These are phyloP conservation scores for Drosophila navojoa DNA, from an alignment of 1,140 invertebrate genomes.

Conservation along the genomic window DNA sequence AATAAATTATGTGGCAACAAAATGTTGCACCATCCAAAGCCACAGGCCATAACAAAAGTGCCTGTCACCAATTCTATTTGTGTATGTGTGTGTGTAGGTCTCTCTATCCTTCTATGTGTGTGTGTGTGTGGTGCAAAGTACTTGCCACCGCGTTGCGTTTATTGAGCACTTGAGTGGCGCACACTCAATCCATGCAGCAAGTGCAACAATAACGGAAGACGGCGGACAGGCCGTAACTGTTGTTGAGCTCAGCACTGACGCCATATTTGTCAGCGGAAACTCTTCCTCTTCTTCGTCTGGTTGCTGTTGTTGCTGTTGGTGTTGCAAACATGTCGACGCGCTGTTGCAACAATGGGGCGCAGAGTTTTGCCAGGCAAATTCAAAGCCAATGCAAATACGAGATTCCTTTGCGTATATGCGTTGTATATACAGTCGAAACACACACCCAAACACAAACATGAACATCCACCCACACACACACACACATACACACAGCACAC, in stretches of 20 bases:
- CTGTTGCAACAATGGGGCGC: constrained; percentile 55
- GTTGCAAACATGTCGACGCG: constrained; percentile 49
- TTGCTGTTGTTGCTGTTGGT: constrained; percentile 34
- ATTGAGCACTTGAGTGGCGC: constrained; percentile 69
- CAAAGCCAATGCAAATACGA: constrained; percentile 68
- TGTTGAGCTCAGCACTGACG: constrained; percentile 15
- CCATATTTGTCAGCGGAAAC: constrained; percentile 63
- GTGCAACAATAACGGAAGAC: constrained; percentile 48
- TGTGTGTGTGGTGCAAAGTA: constrained; percentile 28
- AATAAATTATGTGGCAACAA: constrained; percentile 35
- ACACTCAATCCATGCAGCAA: constrained; percentile 60
- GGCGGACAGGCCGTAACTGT: constrained; percentile 12
- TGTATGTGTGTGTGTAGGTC: constrained; percentile 15
- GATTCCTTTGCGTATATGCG: constrained; percentile 63
- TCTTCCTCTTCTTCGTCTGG: too few relatives aligned
- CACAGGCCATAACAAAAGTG: constrained; percentile 46
- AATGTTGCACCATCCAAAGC: constrained; percentile 15
- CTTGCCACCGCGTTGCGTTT: constrained; percentile 58
- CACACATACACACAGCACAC: constrained; percentile 5
- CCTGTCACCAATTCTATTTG: constrained; percentile 37
- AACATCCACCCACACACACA: constrained; percentile 21
- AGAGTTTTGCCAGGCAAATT: constrained; percentile 59
- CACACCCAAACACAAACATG: constrained; percentile 5
- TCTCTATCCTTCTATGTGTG: constrained; percentile 12
- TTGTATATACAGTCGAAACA: constrained; percentile 32